Evolutionary conservation across 2,888 invertebrate species (phyloP), one percentile per base, ranked within the genome.

Genomic region (Cancer borealis): DNA sequence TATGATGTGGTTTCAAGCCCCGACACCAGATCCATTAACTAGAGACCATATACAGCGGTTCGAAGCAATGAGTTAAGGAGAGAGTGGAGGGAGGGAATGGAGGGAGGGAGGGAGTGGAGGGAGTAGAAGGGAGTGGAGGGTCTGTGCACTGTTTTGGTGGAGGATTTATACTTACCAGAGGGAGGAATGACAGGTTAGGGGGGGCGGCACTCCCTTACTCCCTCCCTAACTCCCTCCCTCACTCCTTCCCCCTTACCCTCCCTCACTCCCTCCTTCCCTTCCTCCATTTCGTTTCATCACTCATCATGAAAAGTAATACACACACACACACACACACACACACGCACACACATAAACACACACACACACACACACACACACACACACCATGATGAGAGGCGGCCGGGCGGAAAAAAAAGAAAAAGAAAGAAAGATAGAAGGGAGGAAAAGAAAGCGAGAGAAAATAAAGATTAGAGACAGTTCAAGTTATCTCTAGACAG

Each of bases 241-340:
- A 4, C n/a, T 88, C 45, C 39, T 47, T 88, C 47, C 47, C 30
- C 21, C 45, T 87, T 30, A 4, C 26, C 17, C 39, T 39, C 87
- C 30, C 12, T 45, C 39, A 4, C n/a, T 88, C 45, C 39, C 88
- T 88, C 47, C 47, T 17, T 88, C n/a, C n/a, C n/a, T 88, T 87
- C 26, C 8, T 87, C 39, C 30, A 8, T 89, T 47, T 21, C 45
- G 21, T n/a, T 47, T n/a, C 88, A 54, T 54, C 54, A 14, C 54
- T 54, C 54, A 54, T 10, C 12, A 14, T 14, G 54, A 14, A 54
- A 54, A 54, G 8, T 54, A 54, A 54, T 54, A 54, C 88, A 21
- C 88, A 21, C 88, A 30, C 88, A 30, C 88, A 30, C 88, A 88
- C 88, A 88, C 88, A 88, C 88, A 88, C 88, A 88, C 88, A 88